These are phyloP conservation scores for Drosophila fulvimacula DNA, from an alignment of 2,888 invertebrate genomes.

Conservation along the genomic window DNA sequence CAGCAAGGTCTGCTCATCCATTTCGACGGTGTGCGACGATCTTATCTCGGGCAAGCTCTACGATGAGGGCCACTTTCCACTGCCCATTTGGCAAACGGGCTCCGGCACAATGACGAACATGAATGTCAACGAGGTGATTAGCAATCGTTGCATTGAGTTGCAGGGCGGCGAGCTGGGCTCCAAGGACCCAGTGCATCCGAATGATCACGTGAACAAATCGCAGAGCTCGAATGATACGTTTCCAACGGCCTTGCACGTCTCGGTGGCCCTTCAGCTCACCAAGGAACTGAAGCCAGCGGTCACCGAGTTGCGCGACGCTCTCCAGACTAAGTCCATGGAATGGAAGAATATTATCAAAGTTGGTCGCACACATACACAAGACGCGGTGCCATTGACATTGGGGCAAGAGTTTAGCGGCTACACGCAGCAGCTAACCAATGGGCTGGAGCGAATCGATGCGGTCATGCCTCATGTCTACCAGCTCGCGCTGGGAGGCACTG, in stretches of 20 bases:
- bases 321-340: constrained; percentile 91
- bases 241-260: constrained; percentile 99
- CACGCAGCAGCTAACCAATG: constrained; percentile 92
- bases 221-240: constrained; percentile 99
- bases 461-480: constrained; percentile 94
- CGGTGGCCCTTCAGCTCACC: constrained; percentile 94
- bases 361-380: constrained; percentile 93
- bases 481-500: constrained; percentile 97
- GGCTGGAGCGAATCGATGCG: constrained; percentile 92
- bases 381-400: constrained; percentile 96
- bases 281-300: constrained; percentile 92
- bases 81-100: constrained; percentile 99
- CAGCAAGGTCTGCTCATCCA: constrained; percentile 92
- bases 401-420: constrained; percentile 99
- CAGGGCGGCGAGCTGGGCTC: constrained; percentile 95
- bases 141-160: constrained; percentile 95
- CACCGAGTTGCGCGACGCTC: constrained; percentile 88
- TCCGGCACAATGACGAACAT: constrained; percentile 99
- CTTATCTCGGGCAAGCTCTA: constrained; percentile 96
- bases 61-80: constrained; percentile 96
- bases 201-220: constrained; percentile 99
- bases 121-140: constrained; percentile 97
- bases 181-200: constrained; percentile 97
- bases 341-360: constrained; percentile 97
- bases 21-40: constrained; percentile 95